phyloP scores from a whole-genome alignment of 1,140 invertebrate genomes.

The Lerema accius region DNA sequence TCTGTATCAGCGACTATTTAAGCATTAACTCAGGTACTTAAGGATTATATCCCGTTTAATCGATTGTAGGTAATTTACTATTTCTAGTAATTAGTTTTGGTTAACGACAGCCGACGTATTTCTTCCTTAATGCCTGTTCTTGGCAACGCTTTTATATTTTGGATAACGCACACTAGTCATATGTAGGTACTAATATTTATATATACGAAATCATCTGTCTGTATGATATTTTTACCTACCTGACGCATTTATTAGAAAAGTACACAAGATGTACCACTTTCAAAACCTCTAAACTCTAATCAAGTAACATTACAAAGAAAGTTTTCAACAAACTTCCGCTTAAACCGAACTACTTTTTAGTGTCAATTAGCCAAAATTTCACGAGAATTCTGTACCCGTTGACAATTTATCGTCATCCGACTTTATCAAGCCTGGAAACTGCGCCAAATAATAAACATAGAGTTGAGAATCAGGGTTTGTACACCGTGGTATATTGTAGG shows the following conservation, averaged over 20 bases:
- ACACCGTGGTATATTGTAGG: constrained; percentile 24
- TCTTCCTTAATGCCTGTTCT: not conserved
- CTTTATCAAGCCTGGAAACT: constrained; percentile 25
- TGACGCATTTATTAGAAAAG: too few relatives aligned
- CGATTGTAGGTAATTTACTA: constrained; percentile 15
- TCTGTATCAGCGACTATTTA: constrained; percentile 11
- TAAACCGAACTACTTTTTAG: not conserved
- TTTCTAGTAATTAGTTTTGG: constrained; percentile 9
- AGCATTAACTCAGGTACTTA: constrained; percentile 17
- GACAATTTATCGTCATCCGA: constrained; percentile 18
- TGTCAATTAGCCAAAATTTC: constrained; percentile 18
- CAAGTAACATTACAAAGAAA: not conserved
- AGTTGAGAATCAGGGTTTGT: constrained; percentile 18
- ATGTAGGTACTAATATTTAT: too few relatives aligned
- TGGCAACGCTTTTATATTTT: not conserved
- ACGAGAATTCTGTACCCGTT: constrained; percentile 9
- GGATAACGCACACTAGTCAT: too few relatives aligned
- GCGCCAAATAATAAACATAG: constrained; percentile 22
- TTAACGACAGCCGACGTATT: not conserved
- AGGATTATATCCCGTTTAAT: constrained; percentile 9
- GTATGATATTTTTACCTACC: too few relatives aligned
- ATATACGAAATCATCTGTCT: too few relatives aligned
- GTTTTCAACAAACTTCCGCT: not conserved
- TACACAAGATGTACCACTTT: not conserved
- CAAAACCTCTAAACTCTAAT: not conserved